Base-by-base conservation (phyloP, 2,888 invertebrate genomes). In the Halocaridina rubra region DNA sequence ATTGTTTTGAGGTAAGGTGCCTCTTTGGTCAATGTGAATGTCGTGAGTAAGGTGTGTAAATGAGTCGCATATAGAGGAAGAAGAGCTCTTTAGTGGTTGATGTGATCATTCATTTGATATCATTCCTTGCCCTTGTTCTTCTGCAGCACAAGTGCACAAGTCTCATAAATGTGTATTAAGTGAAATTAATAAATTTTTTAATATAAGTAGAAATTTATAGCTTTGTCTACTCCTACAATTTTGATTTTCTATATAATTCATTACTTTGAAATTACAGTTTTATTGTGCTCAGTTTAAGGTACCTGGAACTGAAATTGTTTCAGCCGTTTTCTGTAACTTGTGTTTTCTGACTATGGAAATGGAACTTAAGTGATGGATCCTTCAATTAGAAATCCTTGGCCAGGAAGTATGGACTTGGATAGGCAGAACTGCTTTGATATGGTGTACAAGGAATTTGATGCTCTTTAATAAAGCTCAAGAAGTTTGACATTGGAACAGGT, bases 171-270 rank as follows among this genome's bases (percentile, higher is more conserved):
- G 59, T 77, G 76, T 30, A 69, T 69, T 69, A 29, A 64, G 75
- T 81, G 75, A 27, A 82, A 33, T 77, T 82, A 82, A 82, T 82
- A 82, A 82, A 82, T 82, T 82, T 82, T 82, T 29, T 82, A 82
- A 71, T 71, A 82, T 77, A 71, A n/a, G 27, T 76, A 27, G n/a
- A 27, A 29, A n/a, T 29, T 53, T 27, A 22, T 72, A 32, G 29
- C 30, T 22, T 59, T 10, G 46, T 5, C 4, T n/a, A n/a, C 5
- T 33, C 24, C 13, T 77, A 8, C 4, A 8, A 59, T 2, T n/a
- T 16, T 5, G 3, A 0, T 53, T 16, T 7, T 7, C 5, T n/a
- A 61, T 8, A 29, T 8, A 71, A n/a, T 71, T 19, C 16, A 30
- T 5, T 13, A 3, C 32, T 71, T 3, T 8, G 71, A 16, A 69